Evolutionary conservation across 2,113 vertebrate genomes (phyloP).

Genomic region (Genyomyrus donnyi): DNA sequence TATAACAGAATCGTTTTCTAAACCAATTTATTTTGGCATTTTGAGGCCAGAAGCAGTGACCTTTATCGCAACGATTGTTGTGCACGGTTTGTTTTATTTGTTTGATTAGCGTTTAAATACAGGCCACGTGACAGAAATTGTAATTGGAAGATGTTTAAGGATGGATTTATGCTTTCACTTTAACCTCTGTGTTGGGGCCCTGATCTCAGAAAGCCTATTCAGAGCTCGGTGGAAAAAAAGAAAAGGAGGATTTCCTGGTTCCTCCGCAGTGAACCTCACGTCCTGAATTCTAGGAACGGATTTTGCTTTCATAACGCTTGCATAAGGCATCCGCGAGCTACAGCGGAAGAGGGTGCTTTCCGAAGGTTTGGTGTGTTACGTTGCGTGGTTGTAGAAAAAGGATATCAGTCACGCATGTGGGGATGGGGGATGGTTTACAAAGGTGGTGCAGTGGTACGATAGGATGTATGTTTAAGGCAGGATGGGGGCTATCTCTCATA

Average conservation of each 20-base stretch:
- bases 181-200: background rate
- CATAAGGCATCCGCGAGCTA: background rate
- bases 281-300: constrained; percentile 30
- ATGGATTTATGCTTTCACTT: background rate
- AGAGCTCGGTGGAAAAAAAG: background rate
- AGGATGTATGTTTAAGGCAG: background rate
- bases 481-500: background rate
- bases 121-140: background rate
- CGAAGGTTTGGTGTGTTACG: background rate
- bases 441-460: background rate
- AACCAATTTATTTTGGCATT: constrained; percentile 1
- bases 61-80: background rate
- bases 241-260: constrained; percentile 28
- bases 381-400: background rate
- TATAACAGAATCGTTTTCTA: background rate
- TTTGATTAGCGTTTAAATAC: background rate
- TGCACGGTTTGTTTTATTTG: background rate
- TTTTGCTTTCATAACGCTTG: background rate
- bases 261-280: constrained; percentile 15
- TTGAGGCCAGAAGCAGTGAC: background rate
- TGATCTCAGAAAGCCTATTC: constrained; percentile 11
- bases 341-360: constrained; percentile 19
- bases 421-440: background rate
- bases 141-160: background rate
- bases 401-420: background rate